Conservation (phyloP, 2,113 vertebrate genomes). For the Hippoglossus stenolepis region DNA sequence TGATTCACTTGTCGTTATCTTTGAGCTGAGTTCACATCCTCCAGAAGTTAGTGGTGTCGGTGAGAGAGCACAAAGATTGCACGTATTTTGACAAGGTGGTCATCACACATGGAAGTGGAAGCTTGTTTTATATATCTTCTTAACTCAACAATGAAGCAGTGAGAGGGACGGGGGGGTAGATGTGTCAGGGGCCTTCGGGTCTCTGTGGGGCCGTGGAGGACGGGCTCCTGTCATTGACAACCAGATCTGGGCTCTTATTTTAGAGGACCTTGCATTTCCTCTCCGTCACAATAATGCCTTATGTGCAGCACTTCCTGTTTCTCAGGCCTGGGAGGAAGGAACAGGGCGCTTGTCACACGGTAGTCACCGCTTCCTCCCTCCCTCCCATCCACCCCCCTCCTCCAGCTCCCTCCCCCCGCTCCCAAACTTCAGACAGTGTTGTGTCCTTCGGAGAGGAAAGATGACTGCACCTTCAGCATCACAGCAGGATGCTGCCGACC, state of each 20-base stretch:
- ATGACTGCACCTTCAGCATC: slow-evolving; percentile 79
- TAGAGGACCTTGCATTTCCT: slow-evolving; percentile 85
- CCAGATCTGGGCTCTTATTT: slow-evolving; percentile 79
- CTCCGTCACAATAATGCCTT: slow-evolving; percentile 85
- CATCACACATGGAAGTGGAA: background rate
- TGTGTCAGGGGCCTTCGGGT: slow-evolving; percentile 9
- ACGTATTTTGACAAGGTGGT: background rate
- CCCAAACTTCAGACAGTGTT: slow-evolving; percentile 79
- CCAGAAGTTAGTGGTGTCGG: background rate
- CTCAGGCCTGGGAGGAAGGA: slow-evolving; percentile 84
- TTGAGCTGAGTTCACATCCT: slow-evolving; percentile 11
- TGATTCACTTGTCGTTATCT: slow-evolving; percentile 17
- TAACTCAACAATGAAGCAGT: slow-evolving; percentile 43
- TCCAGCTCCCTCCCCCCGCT: slow-evolving; percentile 32
- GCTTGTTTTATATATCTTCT: slow-evolving; percentile 27
- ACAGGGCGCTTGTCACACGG: slow-evolving; percentile 83
- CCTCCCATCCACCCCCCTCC: slow-evolving; percentile 21
- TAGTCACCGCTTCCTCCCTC: slow-evolving; percentile 80
- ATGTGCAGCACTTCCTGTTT: slow-evolving; percentile 84
- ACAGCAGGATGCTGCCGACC: slow-evolving; percentile 72
- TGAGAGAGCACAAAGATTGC: background rate
- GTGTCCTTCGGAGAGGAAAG: slow-evolving; percentile 80
- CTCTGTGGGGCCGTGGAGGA: slow-evolving; percentile 70
- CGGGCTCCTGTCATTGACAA: slow-evolving; percentile 77
- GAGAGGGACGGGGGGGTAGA: background rate